Evolutionary conservation across 2,888 invertebrate genomes (phyloP), one percentile per base, ranked within the genome.

Genomic region (Pristionchus entomophagus): DNA sequence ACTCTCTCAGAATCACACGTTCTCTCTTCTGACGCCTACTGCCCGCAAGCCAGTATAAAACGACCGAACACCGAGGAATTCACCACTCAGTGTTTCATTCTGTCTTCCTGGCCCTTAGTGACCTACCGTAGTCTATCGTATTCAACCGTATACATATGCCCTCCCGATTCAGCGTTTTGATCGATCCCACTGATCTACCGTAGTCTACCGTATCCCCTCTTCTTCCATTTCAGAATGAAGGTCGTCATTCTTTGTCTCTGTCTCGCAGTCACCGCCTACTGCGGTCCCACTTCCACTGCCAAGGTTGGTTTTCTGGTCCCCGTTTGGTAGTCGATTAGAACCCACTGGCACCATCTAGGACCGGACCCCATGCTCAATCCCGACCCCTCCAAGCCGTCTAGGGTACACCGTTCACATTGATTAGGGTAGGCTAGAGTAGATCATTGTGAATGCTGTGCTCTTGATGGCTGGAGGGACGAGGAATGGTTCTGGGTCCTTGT

Each of bases 31-130:
- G 32, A 56, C 69, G 69, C 69, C 69, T 69, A 69, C 69, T 35
- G 69, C 41, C 38, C 10, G 38, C n/a, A 19, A 69, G 38, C 38
- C 69, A 69, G 69, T 69, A 69, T 69, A 69, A 69, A 69, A 69
- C 38, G 32, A 19, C 69, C 17, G 69, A 35, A 69, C 35, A 19
- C 19, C 41, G 22, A 22, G 0, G 2, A 5, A 41, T 22, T 69
- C 38, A 69, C 29, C 69, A 69, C 38, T 69, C 69, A n/a, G 29
- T 62, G 17, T 62, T 19, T 69, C 69, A 22, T 69, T 10, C 41
- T 5, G 38, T 38, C 19, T 38, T 69, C 69, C 38, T 69, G 38
- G 32, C 5, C 19, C 38, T 14, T n/a, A n/a, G n/a, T 62, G 62
- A 62, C 62, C 22, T n/a, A 35, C 69, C 69, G 3, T n/a, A 17